A percentile compares a stretch with the other conserved stretches of the same genome.
These are phyloP conservation scores for Chloroceryle inda DNA, from an alignment of 2,797 vertebrate species.

Conservation along the genomic window DNA sequence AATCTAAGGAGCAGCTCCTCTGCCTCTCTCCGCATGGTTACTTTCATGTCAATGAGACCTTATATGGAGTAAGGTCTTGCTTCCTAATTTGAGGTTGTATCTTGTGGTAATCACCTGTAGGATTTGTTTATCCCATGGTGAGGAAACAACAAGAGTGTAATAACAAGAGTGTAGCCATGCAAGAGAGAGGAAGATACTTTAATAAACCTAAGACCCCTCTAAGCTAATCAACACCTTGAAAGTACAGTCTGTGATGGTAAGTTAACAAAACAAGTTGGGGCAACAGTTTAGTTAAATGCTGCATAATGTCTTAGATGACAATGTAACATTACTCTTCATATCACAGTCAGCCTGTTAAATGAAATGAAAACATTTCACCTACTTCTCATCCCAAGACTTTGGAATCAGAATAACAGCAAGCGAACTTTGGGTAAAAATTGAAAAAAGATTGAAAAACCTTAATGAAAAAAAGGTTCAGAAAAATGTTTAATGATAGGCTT, in stretches of 20 bases:
- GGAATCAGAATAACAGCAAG: not conserved
- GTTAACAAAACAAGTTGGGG: not conserved
- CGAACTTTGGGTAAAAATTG: not conserved
- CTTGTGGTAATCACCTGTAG: not conserved
- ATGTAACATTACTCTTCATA: not conserved
- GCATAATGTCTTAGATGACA: not conserved
- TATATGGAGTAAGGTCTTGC: not conserved
- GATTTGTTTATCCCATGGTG: not conserved
- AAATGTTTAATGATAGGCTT: not conserved
- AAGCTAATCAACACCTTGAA: not conserved
- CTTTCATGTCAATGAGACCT: not conserved
- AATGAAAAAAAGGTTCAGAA: not conserved
- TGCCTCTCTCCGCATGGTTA: not conserved
- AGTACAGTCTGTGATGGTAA: not conserved
- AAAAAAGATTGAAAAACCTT: accelerated
- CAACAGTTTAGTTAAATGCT: not conserved
- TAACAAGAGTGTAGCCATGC: not conserved
- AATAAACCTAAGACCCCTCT: not conserved
- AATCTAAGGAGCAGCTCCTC: not conserved
- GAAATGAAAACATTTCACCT: not conserved
- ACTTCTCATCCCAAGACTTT: not conserved
- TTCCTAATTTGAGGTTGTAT: not conserved
- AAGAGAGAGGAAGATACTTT: not conserved
- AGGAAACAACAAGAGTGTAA: not conserved
- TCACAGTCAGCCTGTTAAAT: not conserved